These are phyloP conservation scores for Catharus bicknelli DNA, from an alignment of 2,113 vertebrate genomes.

Conservation along the genomic window DNA sequence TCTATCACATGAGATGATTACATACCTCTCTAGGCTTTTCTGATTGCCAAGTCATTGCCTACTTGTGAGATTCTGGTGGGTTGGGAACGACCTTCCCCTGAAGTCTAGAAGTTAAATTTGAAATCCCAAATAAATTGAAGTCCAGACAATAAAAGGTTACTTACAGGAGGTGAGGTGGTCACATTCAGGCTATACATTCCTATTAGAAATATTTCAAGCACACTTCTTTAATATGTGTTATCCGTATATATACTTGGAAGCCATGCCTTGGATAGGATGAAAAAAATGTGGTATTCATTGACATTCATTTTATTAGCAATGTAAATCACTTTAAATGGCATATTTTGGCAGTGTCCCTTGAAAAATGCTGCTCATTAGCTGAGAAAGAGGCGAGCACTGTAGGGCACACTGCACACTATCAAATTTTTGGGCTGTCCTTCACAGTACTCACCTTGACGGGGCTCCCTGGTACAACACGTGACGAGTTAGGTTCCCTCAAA, in stretches of 20 bases:
- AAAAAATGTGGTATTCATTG: not conserved
- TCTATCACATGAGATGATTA: not conserved
- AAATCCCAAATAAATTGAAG: not conserved
- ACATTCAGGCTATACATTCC: not conserved
- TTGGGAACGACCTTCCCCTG: not conserved
- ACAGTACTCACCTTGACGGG: not conserved
- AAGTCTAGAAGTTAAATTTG: not conserved
- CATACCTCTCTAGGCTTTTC: not conserved
- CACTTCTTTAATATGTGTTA: rapidly evolving
- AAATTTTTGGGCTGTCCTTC: not conserved
- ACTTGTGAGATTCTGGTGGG: not conserved
- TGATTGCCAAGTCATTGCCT: not conserved
- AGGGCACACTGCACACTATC: not conserved
- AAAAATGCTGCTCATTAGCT: not conserved
- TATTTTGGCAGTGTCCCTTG: not conserved
- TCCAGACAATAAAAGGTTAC: not conserved
- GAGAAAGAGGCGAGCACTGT: not conserved
- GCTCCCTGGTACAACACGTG: not conserved
- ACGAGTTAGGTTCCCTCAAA: not conserved
- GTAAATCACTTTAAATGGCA: not conserved
- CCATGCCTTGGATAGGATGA: not conserved
- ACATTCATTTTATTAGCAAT: not conserved
- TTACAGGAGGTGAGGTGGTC: not conserved
- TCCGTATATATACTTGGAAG: not conserved
- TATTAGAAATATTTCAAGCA: not conserved